Evolutionary conservation across 2,113 vertebrate genomes (phyloP).

Genomic region (Azemiops feae): DNA sequence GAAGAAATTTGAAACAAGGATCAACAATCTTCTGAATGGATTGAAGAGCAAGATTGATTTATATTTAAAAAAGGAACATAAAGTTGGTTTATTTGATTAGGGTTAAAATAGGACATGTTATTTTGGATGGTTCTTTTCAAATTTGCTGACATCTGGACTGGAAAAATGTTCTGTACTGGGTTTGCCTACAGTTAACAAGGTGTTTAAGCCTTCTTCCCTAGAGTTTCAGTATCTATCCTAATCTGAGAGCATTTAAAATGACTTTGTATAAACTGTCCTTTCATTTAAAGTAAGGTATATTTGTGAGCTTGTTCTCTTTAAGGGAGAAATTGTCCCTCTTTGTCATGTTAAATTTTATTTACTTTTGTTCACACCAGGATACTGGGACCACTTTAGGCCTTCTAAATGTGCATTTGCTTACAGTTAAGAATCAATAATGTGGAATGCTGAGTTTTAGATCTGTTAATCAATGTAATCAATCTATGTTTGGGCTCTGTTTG

Average conservation of each 20-base stretch:
- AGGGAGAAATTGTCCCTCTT: not conserved
- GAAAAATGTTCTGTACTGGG: not conserved
- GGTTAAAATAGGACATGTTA: too few species aligned
- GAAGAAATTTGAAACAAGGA: too few species aligned
- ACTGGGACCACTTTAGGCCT: not conserved
- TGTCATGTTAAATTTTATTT: not conserved
- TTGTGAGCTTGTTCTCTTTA: not conserved
- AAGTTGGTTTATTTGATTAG: too few species aligned
- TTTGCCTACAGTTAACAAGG: not conserved
- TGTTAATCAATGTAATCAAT: not conserved
- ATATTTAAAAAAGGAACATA: too few species aligned
- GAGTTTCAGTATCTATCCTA: not conserved
- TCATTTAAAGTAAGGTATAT: not conserved
- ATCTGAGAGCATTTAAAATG: not conserved
- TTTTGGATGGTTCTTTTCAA: too few species aligned
- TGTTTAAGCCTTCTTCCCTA: not conserved
- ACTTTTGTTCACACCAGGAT: not conserved
- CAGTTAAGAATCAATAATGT: not conserved
- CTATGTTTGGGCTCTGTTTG: not conserved
- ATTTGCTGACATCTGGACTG: not conserved
- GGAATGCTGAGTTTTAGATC: not conserved
- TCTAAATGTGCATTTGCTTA: not conserved
- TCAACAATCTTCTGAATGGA: too few species aligned
- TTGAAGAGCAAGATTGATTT: too few species aligned
- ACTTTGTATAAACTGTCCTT: not conserved